Base-by-base conservation (phyloP, 2,888 invertebrate genomes). In the Cerastis leucographa region DNA sequence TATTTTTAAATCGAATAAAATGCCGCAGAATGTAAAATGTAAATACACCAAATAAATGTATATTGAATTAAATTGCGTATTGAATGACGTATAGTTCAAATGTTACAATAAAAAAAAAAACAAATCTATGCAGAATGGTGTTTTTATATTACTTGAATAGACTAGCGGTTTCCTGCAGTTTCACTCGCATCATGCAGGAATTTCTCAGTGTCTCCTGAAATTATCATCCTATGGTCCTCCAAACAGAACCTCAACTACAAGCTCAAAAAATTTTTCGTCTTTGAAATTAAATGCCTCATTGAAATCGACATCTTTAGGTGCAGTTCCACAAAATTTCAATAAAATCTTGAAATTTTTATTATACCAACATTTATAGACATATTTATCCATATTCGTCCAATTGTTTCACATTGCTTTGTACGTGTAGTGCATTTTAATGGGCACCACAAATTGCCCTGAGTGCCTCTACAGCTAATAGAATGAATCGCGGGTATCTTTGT, bases 361-460 rank as follows among this genome's bases (percentile, higher is more conserved):
- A n/a, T 17, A 19, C 19, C 49, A 49, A 54, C 5, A 56, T n/a
- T 35, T 17, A 42, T 22, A 54, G 64, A 71, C 17, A 78, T 22
- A 56, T 59, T 42, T 35, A 42, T 71, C 9, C 17, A 49, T 35
- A 42, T 7, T 44, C 56, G 14, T 19, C 9, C 40, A 44, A 59
- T 46, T 61, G 62, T 76, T 76, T 49, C 65, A 75, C 72, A 70
- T 77, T 72, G 68, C 59, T 29, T 68, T 66, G 68, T 76, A 78
- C 79, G 69, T 76, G 78, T 72, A 65, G 74, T 72, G 59, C 77
- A 82, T 85, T 85, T 85, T 77, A 85, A 89, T 88, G 76, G 79
- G 68, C 62, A 78, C 81, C 76, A 56, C 88, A 86, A 90, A 89
- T 90, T 89, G 85, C 82, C 81, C 76, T 64, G 81, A 89, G 83